Evolutionary conservation across 1,140 invertebrate species (phyloP).

Genomic region (Diorhabda elongata): DNA sequence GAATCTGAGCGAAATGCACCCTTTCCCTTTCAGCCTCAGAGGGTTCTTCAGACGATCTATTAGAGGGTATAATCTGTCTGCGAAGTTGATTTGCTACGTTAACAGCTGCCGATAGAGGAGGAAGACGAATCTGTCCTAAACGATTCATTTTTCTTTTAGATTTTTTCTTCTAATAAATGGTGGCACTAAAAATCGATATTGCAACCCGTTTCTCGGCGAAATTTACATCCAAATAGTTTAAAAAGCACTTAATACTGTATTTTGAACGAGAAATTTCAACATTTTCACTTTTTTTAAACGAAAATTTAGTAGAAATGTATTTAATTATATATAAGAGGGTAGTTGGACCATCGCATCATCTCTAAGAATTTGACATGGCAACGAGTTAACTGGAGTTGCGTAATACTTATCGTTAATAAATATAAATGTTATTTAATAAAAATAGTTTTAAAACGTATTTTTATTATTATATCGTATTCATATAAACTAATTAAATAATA

Average conservation of each 20-base stretch:
- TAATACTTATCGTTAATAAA: too few species aligned
- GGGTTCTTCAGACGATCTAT: conserved; percentile 41
- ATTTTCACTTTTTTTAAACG: neutral
- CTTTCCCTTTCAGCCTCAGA: conserved; percentile 40
- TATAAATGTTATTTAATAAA: too few species aligned
- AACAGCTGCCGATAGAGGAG: conserved; percentile 67
- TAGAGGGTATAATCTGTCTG: conserved; percentile 70
- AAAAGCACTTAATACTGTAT: too few species aligned
- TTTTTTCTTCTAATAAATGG: too few species aligned
- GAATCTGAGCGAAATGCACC: conserved; percentile 52
- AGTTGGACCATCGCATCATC: neutral
- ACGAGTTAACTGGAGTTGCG: neutral
- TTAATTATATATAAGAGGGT: neutral
- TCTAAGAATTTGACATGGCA: neutral
- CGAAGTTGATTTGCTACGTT: conserved; percentile 77
- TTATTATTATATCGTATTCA: too few species aligned
- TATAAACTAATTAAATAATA: too few species aligned
- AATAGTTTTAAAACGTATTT: too few species aligned
- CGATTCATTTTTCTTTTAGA: conserved; percentile 50
- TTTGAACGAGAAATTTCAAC: too few species aligned
- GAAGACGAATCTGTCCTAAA: conserved; percentile 60
- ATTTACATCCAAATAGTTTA: too few species aligned
- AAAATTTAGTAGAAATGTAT: neutral
- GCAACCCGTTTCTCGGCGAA: too few species aligned
- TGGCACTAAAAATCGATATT: too few species aligned